Evolutionary conservation across 2,113 vertebrate species (phyloP).

Genomic region (Balaenoptera acutorostrata): DNA sequence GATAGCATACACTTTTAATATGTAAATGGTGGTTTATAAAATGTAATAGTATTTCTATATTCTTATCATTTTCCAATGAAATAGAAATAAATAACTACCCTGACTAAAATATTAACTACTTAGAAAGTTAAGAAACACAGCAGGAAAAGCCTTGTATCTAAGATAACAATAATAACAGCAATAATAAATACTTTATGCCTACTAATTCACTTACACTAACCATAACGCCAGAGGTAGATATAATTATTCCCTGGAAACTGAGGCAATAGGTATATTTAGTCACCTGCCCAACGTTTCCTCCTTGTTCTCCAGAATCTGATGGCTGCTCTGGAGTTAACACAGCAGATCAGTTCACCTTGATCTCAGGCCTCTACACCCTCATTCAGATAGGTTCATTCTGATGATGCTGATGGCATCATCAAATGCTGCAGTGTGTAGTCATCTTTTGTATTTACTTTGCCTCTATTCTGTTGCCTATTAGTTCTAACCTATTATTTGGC

Average conservation of each 20-base stretch:
- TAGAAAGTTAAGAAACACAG: not conserved
- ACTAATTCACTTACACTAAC: not conserved
- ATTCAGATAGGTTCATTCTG: not conserved
- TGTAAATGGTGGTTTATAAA: not conserved
- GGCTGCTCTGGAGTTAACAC: not conserved
- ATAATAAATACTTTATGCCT: not conserved
- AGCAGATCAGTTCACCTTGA: not conserved
- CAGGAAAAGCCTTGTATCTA: not conserved
- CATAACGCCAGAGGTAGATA: not conserved
- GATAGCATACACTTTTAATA: not conserved
- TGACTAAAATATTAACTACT: not conserved
- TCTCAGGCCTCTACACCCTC: not conserved
- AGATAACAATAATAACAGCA: not conserved
- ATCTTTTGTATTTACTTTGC: not conserved
- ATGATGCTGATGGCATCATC: not conserved
- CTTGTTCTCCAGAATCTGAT: not conserved
- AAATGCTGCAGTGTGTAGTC: not conserved
- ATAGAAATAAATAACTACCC: not conserved
- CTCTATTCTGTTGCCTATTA: not conserved
- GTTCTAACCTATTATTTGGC: not conserved
- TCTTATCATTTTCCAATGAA: not conserved
- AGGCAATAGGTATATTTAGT: not conserved
- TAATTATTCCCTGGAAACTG: not conserved
- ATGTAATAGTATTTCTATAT: not conserved
- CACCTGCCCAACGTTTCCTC: not conserved